phyloP scores from a whole-genome alignment of 2,113 vertebrate species.

The Melozone crissalis region DNA sequence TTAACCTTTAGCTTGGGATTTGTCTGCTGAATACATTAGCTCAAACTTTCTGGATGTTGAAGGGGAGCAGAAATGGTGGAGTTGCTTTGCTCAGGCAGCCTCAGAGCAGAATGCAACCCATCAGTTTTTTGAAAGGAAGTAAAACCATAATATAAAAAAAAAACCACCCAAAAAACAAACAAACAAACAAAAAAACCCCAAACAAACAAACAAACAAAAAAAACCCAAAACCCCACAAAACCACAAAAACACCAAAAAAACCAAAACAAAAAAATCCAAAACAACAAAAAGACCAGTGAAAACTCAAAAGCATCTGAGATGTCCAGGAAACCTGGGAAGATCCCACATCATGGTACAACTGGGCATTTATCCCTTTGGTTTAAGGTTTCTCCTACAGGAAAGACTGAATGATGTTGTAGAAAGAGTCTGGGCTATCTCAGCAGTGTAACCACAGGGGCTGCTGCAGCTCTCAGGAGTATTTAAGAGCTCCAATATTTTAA shows the following conservation, averaged over 20 bases:
- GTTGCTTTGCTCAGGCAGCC: neutral
- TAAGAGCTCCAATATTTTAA: neutral
- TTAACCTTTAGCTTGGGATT: neutral
- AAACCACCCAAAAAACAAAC: neutral
- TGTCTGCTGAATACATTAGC: neutral
- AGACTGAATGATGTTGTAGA: neutral
- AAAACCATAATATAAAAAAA: neutral
- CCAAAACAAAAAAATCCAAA: neutral
- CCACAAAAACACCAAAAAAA: neutral
- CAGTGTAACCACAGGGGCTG: neutral
- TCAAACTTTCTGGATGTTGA: neutral
- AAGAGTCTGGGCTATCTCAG: neutral
- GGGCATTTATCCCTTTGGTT: neutral
- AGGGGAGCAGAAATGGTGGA: neutral
- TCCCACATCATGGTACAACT: neutral
- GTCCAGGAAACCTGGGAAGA: neutral
- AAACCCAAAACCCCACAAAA: neutral
- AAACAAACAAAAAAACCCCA: neutral
- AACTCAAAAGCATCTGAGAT: neutral
- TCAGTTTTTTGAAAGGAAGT: neutral
- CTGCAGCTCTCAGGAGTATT: neutral
- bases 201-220: neutral
- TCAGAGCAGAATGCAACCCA: neutral
- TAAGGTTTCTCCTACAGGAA: neutral
- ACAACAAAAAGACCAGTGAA: neutral